Evolutionary conservation across 1,140 invertebrate species (phyloP).

Genomic region (Trinorchestia longiramus): DNA sequence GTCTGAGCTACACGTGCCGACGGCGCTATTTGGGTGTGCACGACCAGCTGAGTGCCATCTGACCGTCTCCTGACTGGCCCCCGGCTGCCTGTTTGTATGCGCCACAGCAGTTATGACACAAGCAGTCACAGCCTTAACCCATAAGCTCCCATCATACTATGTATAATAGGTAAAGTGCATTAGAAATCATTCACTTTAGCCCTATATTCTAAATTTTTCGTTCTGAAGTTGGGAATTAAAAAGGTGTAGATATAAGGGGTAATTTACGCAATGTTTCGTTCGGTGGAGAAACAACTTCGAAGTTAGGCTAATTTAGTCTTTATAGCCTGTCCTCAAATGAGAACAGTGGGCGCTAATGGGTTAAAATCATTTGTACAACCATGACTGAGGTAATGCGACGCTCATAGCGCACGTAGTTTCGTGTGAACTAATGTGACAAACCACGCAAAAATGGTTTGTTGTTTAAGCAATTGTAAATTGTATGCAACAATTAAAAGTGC

Average conservation of each 20-base stretch:
- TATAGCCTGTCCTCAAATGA: no score
- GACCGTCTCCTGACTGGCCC: constrained; percentile 54
- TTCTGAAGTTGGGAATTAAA: no score
- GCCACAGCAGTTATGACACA: neutral
- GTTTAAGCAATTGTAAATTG: neutral
- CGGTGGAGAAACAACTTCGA: no score
- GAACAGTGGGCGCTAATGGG: no score
- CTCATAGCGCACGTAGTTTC: neutral
- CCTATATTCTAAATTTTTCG: no score
- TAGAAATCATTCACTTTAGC: no score
- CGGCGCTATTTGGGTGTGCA: constrained; percentile 65
- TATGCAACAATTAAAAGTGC: no score
- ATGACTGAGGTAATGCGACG: neutral
- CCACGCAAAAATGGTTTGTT: neutral
- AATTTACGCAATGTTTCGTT: no score
- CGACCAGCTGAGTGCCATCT: constrained; percentile 58
- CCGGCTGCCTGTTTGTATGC: constrained; percentile 13
- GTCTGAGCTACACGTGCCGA: constrained; percentile 64
- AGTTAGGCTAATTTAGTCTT: no score
- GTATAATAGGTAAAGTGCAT: no score
- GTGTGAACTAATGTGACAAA: neutral
- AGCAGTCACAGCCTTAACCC: neutral
- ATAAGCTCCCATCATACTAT: no score
- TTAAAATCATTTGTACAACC: neutral
- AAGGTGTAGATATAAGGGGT: no score